phyloP scores from a whole-genome alignment of 1,140 invertebrate genomes.

The Brachionus rotundiformis region DNA sequence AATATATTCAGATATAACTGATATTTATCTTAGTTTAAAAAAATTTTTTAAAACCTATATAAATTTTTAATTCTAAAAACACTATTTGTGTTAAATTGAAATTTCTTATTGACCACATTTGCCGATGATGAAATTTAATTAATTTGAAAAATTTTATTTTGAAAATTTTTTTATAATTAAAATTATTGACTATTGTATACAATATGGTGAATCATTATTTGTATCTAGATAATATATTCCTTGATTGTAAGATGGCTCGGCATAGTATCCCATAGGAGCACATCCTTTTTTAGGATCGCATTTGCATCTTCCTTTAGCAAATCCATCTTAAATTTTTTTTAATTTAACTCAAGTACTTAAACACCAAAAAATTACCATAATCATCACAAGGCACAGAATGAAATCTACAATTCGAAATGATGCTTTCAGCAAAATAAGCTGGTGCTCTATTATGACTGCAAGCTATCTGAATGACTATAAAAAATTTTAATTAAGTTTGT shows the following conservation, averaged over 20 bases:
- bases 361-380: constrained; percentile 6
- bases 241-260: neutral
- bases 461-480: constrained; percentile 28
- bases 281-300: constrained; percentile 12
- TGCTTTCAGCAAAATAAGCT: constrained; percentile 37
- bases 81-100: no score
- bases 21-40: constrained; percentile 3
- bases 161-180: no score
- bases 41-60: neutral
- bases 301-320: constrained; percentile 2
- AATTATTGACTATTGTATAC: no score
- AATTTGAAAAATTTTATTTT: neutral
- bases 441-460: constrained; percentile 19
- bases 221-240: constrained; percentile 51
- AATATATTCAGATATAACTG: neutral
- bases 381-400: constrained; percentile 25
- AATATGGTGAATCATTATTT: constrained; percentile 36
- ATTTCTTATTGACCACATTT: neutral
- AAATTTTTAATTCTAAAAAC: neutral
- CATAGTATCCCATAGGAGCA: constrained; percentile 48
- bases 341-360: neutral
- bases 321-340: neutral
- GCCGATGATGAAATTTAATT: neutral
- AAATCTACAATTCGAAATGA: constrained; percentile 13
- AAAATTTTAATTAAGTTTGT: neutral